phyloP scores from a whole-genome alignment of 35 echinoderm and acorn worm species.

The Stichopus chloronotus region DNA sequence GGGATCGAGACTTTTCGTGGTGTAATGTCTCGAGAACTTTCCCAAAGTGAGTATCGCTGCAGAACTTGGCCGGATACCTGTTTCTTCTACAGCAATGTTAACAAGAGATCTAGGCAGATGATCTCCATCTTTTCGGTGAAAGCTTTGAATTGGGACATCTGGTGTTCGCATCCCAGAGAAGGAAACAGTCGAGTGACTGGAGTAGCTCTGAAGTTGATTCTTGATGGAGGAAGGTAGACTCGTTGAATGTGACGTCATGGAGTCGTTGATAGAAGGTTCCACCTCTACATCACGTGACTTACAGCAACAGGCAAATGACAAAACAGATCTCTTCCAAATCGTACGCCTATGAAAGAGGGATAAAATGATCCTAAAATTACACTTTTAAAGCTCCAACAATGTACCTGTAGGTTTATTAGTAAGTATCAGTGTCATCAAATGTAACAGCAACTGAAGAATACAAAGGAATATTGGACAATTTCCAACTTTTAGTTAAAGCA shows the following conservation, averaged over 20 bases:
- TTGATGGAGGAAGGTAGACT: background rate
- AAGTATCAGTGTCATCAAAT: too few relatives aligned
- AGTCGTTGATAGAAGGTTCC: background rate
- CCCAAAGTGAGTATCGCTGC: background rate
- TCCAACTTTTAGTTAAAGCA: too few relatives aligned
- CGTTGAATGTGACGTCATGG: background rate
- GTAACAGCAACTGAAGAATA: too few relatives aligned
- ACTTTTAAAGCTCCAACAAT: too few relatives aligned
- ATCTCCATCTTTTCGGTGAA: constrained; percentile 12
- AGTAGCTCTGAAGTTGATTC: background rate
- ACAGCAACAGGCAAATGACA: background rate
- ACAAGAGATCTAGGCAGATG: background rate
- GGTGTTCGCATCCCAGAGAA: background rate
- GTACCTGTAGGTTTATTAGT: too few relatives aligned
- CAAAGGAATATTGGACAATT: too few relatives aligned
- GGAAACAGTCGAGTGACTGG: background rate
- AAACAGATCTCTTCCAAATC: background rate
- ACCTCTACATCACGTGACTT: background rate
- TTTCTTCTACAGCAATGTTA: background rate
- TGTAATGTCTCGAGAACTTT: background rate
- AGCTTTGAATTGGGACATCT: background rate
- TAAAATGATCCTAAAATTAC: too few relatives aligned
- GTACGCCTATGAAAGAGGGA: background rate
- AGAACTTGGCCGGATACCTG: background rate
- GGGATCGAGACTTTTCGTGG: background rate